Base-by-base conservation (phyloP, 1,140 invertebrate species). In the Hylaeus volcanicus region DNA sequence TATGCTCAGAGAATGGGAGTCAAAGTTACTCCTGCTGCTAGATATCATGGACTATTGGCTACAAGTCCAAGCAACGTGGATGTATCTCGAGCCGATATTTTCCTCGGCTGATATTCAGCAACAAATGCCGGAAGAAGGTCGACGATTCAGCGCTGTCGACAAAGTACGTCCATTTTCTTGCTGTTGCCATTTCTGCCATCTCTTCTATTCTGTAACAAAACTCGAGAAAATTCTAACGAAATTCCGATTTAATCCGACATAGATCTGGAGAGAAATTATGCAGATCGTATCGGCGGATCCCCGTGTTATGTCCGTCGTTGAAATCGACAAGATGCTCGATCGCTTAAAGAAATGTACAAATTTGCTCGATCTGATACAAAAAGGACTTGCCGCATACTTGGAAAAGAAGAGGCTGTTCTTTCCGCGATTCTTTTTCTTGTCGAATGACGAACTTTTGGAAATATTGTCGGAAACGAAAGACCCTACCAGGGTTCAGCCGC, bases 81-180 rank as follows among this genome's bases (percentile, higher is more conserved):
- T 99, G 94, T 99, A 99, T 92, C 94, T 99, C 84, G 98, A 99
- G 91, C 98, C 99, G 1, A 99, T 99, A 86, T 99, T 99, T 92
- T 97, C 97, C 4, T 99, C 98, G 37, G 98, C 98, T 3, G 99
- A 99, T 93, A 99, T 99, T 92, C 98, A 99, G 93, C 96, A 96
- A 82, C 97, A 97, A 95, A 97, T 99, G 96, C 98, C 98, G 0
- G 96, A 97, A 90, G 97, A 98, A 94, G 98, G 98, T 26, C 94
- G 98, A 69, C 94, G 97, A 86, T 98, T 98, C 88, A 97, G 96
- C 89, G 97, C 98, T 41, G 97, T 99, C 51, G 98, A 99, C 93
- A 98, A 98, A 94, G 97, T 96, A 73, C 97, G 97, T 15, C 58
- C 14, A 14, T 15, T 37, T 12, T 1, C n/a, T 4, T 6, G 1